phyloP scores from a whole-genome alignment of 2,797 vertebrate genomes.

The Galaxias olidus region DNA sequence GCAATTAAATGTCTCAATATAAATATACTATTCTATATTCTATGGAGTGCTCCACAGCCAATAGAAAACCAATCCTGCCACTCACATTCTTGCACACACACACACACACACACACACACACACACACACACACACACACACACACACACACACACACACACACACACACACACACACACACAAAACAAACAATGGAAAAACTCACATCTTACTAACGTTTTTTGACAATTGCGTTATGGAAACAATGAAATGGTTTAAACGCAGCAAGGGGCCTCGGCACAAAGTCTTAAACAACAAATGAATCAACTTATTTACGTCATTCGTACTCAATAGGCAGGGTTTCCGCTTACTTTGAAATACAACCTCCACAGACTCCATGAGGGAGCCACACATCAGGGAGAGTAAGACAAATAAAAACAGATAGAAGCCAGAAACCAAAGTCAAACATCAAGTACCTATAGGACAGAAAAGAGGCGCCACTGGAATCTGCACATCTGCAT shows the following conservation, averaged over 20 bases:
- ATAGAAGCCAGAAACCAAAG: conserved; percentile 67
- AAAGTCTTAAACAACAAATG: conserved; percentile 73
- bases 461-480: conserved; percentile 47
- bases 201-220: conserved; percentile 15
- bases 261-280: conserved; percentile 64
- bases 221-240: conserved; percentile 63
- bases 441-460: conserved; percentile 73
- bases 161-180: conserved; percentile 26
- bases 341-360: conserved; percentile 67
- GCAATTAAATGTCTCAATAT: conserved; percentile 57
- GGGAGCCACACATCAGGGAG: conserved; percentile 57
- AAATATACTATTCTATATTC: conserved; percentile 29
- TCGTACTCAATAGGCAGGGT: conserved; percentile 49
- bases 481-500: conserved; percentile 72
- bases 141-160: conserved; percentile 17
- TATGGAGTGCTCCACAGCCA: conserved; percentile 44
- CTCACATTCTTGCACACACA: conserved; percentile 31
- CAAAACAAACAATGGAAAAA: conserved; percentile 44
- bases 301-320: conserved; percentile 74
- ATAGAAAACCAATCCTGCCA: conserved; percentile 43
- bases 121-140: conserved; percentile 18
- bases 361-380: conserved; percentile 65
- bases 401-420: conserved; percentile 72
- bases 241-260: conserved; percentile 72
- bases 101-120: conserved; percentile 16